These are phyloP conservation scores for Wasmannia auropunctata DNA, from an alignment of 1,140 invertebrate species.

Conservation along the genomic window DNA sequence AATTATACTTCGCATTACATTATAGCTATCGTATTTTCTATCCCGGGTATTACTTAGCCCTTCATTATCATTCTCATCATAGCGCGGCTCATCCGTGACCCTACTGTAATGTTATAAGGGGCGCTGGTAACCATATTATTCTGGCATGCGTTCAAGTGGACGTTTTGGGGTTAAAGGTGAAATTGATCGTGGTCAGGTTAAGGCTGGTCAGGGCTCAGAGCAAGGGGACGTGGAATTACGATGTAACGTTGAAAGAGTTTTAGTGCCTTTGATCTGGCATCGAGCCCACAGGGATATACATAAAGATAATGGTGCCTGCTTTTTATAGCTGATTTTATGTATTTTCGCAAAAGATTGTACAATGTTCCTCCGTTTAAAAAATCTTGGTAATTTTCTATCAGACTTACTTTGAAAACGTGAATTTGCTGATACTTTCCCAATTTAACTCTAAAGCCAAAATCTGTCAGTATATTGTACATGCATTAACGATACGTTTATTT, in stretches of 20 bases:
- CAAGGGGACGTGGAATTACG: constrained; percentile 61
- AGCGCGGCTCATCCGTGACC: constrained; percentile 22
- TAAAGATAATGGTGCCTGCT: constrained; percentile 2
- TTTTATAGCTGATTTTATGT: constrained; percentile 1
- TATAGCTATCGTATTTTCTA: not conserved
- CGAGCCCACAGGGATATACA: constrained; percentile 61
- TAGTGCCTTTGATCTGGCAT: constrained; percentile 75
- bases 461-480: not conserved
- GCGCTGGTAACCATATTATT: constrained; percentile 59
- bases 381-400: not conserved
- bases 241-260: constrained; percentile 73
- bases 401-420: not conserved
- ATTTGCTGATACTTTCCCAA: not conserved
- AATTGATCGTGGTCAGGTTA: constrained; percentile 53
- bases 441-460: not conserved
- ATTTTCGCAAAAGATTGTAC: not conserved
- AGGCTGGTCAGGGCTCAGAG: not conserved
- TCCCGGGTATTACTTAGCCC: constrained; percentile 5
- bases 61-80: constrained; percentile 40
- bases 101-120: constrained; percentile 40
- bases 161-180: constrained; percentile 55
- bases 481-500: not conserved
- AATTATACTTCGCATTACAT: not conserved
- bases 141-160: constrained; percentile 78
- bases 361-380: not conserved